Base-by-base conservation (phyloP, 2,797 vertebrate species). In the Crypturellus tataupa region DNA sequence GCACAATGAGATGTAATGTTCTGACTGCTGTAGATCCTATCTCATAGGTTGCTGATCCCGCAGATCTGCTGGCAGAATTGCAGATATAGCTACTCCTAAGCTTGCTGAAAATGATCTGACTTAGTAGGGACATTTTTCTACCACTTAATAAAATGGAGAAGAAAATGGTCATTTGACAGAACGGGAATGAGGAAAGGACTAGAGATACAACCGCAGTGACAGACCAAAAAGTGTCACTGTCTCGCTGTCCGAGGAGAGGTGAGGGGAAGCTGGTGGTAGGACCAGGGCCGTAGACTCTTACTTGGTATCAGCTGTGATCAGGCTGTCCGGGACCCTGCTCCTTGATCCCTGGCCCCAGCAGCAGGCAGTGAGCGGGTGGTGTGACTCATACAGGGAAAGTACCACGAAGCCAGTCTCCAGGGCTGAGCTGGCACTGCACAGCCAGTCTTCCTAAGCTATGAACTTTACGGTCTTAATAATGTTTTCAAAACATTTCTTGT, bases 141-240 rank as follows among this genome's bases (percentile, higher is more conserved):
- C 5, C 20, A 25, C 29, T 55, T 55, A 31, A 18, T 19, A 55
- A 31, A 55, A 31, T 31, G 17, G 9, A 55, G 9, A 55, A 18
- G 16, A 17, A 17, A 55, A 1, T 21, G 71, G 72, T 79, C 25
- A 76, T 86, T 79, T 94, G 80, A 84, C 20, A 69, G 73, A 72
- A 62, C 64, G 53, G 68, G 53, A 42, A 53, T 29, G 78, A 80
- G 82, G 65, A 87, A 92, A 62, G 65, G 18, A 47, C 80, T 91
- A 56, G 73, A 94, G 89, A 90, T 93, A 87, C 87, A 93, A 68
- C 83, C 76, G 49, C 46, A 67, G 85, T 96, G 89, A 90, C 91
- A 93, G 82, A 91, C 67, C 67, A 67, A 70, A 72, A 92, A 29
- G 93, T 69, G 87, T 84, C 87, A 88, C 93, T 35, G 18, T 72